phyloP scores from a whole-genome alignment of 2,888 invertebrate genomes.

The Sipunculus nudus region DNA sequence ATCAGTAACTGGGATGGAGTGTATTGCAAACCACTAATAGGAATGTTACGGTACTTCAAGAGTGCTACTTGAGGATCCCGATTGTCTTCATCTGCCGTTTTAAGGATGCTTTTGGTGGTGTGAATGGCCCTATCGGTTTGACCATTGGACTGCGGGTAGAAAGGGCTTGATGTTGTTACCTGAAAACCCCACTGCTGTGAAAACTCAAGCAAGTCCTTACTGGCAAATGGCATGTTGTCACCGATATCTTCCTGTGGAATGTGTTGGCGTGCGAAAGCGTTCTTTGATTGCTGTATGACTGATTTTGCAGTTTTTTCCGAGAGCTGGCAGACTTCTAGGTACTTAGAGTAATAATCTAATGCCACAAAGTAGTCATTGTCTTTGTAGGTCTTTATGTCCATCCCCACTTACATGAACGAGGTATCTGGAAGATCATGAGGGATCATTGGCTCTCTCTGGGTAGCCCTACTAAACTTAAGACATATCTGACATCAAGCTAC shows the following conservation, averaged over 20 bases:
- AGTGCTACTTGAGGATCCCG: slow-evolving; percentile 32
- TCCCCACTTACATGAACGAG: slow-evolving; percentile 35
- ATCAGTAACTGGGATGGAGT: slow-evolving; percentile 36
- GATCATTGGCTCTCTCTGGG: slow-evolving; percentile 22
- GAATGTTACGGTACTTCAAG: slow-evolving; percentile 34
- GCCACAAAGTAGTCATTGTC: slow-evolving; percentile 30
- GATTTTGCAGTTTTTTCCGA: slow-evolving; percentile 28
- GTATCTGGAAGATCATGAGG: slow-evolving; percentile 19
- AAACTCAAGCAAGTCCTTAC: slow-evolving; percentile 19
- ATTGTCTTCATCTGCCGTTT: slow-evolving; percentile 24
- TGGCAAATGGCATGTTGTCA: slow-evolving; percentile 38
- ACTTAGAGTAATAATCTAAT: slow-evolving; percentile 41
- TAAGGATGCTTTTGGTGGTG: slow-evolving; percentile 27
- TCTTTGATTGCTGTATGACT: slow-evolving; percentile 26
- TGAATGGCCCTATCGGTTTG: slow-evolving; percentile 22
- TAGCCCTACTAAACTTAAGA: neutral
- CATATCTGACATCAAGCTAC: slow-evolving; percentile 11
- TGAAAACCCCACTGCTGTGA: slow-evolving; percentile 20
- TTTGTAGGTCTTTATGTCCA: slow-evolving; percentile 23
- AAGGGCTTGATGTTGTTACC: slow-evolving; percentile 24
- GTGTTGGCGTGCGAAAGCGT: slow-evolving; percentile 31
- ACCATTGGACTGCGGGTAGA: slow-evolving; percentile 31
- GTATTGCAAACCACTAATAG: slow-evolving; percentile 27
- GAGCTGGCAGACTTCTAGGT: slow-evolving; percentile 32
- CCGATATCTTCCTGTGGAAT: slow-evolving; percentile 31